These are phyloP conservation scores for Oncopodura yosiiana DNA, from an alignment of 1,140 invertebrate genomes.

Conservation along the genomic window DNA sequence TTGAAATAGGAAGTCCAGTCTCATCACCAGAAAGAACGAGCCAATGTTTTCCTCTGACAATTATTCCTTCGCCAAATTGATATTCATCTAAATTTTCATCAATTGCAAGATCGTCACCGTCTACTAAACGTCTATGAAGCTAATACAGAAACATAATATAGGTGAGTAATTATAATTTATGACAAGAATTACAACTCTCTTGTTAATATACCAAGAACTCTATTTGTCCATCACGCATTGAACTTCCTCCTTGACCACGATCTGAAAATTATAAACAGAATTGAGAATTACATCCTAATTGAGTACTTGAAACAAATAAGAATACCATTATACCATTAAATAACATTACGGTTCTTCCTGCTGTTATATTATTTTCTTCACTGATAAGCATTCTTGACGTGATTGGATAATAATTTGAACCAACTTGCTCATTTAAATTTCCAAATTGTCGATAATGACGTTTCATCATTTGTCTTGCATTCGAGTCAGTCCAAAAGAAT, in stretches of 20 bases:
- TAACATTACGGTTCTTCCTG: slow-evolving; percentile 49
- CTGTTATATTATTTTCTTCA: slow-evolving; percentile 38
- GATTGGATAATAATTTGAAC: slow-evolving; percentile 88
- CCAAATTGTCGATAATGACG: slow-evolving; percentile 44
- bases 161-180: no score
- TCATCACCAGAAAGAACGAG: slow-evolving; percentile 44
- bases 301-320: no score
- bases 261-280: no score
- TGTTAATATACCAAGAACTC: slow-evolving; percentile 60
- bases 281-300: no score
- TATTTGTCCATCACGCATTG: slow-evolving; percentile 59
- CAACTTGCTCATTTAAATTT: slow-evolving; percentile 47
- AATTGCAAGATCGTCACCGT: slow-evolving; percentile 86
- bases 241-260: slow-evolving; percentile 72
- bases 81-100: slow-evolving; percentile 82
- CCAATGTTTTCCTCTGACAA: slow-evolving; percentile 63
- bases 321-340: slow-evolving; percentile 62
- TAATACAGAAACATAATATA: no score
- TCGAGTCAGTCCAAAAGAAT: slow-evolving; percentile 84
- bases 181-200: slow-evolving; percentile 16
- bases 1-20: no score
- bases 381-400: slow-evolving; percentile 67
- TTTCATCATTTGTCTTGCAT: slow-evolving; percentile 76
- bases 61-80: slow-evolving; percentile 60
- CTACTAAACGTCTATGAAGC: slow-evolving; percentile 72